phyloP scores from a whole-genome alignment of 2,797 vertebrate species.

The Cossypha polioptera region DNA sequence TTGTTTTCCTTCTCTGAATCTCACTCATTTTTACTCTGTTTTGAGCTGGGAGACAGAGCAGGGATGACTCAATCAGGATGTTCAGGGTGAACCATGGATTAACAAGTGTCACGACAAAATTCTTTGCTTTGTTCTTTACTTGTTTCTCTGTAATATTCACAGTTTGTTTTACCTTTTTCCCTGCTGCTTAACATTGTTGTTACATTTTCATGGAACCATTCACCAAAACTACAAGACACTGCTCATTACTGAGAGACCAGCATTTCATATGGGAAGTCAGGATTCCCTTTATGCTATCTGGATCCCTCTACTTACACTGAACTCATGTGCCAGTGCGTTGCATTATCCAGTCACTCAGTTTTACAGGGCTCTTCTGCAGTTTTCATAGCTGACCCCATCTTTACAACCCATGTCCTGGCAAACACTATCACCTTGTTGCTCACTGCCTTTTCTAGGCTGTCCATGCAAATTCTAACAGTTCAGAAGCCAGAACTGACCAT shows the following conservation, averaged over 20 bases:
- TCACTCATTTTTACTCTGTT: not conserved
- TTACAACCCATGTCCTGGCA: not conserved
- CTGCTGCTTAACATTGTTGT: not conserved
- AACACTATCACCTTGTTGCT: not conserved
- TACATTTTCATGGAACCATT: not conserved
- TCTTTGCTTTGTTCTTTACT: not conserved
- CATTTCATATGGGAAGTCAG: not conserved
- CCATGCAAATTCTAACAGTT: not conserved
- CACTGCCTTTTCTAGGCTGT: not conserved
- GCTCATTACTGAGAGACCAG: not conserved
- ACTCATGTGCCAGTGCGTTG: fast-evolving
- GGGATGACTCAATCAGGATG: not conserved
- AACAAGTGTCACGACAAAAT: not conserved
- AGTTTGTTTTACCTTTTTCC: not conserved
- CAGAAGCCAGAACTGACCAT: not conserved
- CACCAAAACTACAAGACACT: not conserved
- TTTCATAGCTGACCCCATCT: not conserved
- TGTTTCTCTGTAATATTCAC: not conserved
- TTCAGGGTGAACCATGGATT: not conserved
- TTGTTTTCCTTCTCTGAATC: not conserved
- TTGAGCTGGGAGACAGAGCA: not conserved
- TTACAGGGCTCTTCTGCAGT: not conserved
- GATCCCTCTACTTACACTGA: not conserved
- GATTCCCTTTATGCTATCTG: not conserved
- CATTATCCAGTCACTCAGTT: not conserved